Percentiles rank a stretch among this genome's conserved stretches.
Evolutionary conservation across 1,140 invertebrate species (phyloP).

Genomic region (Lutraria rhynchaena): DNA sequence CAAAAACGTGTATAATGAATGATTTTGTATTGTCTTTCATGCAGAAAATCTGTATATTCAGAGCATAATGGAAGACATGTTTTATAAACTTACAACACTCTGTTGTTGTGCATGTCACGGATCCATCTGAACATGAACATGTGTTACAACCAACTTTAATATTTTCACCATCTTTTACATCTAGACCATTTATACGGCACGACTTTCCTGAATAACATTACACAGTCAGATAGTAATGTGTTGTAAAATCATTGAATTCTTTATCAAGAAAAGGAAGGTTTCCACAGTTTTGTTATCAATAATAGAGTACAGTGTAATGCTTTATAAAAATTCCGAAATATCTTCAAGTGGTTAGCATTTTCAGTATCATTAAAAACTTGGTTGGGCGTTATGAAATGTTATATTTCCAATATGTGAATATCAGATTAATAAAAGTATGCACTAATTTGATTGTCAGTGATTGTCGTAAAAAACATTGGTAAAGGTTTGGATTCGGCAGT

Average conservation of each 20-base stretch:
- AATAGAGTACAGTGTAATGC: not conserved
- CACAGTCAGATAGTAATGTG: no score
- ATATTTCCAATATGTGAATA: not conserved
- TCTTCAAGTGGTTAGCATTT: not conserved
- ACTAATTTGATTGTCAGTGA: not conserved
- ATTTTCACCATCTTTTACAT: not conserved
- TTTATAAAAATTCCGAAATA: not conserved
- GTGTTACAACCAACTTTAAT: conserved; percentile 19
- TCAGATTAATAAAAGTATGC: not conserved
- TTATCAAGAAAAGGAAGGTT: not conserved
- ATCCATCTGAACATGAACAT: conserved; percentile 20
- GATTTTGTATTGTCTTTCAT: no score
- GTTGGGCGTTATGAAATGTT: not conserved
- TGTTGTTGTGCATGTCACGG: conserved; percentile 12
- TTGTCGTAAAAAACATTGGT: not conserved
- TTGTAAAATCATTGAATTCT: not conserved
- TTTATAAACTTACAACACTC: conserved; percentile 18
- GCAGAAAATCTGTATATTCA: no score
- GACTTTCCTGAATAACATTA: no score
- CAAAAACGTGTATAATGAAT: no score
- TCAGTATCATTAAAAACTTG: not conserved
- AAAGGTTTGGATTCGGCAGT: no score
- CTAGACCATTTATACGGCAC: conserved; percentile 2
- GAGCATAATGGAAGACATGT: not conserved
- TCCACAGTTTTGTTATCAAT: not conserved